Evolutionary conservation across 2,113 vertebrate species (phyloP), one percentile per base, ranked within the genome.

Genomic region (Semnornis frantzii): DNA sequence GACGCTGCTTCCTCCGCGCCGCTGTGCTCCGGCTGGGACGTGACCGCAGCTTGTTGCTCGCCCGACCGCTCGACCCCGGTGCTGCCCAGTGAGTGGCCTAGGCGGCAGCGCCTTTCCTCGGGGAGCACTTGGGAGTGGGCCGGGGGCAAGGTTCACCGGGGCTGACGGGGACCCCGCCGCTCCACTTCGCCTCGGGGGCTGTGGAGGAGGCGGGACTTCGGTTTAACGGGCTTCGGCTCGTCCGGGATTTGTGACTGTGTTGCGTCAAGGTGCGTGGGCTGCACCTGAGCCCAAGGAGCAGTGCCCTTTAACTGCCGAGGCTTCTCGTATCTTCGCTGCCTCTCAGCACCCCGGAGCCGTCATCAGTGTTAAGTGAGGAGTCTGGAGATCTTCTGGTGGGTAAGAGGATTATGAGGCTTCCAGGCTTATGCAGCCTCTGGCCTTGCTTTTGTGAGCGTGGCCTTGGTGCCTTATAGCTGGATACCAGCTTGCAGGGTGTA

Each of bases 401-500:
- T 50, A 4, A n/a, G 64, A 65, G 55, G 23, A 8, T 27, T 21
- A 10, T 1, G 79, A 8, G 23, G 23, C 21, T 42, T 4, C 62
- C 3, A 0, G 6, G 46, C 42, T 15, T 7, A 1, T 14, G 8
- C 46, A 6, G 20, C 6, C 15, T 33, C 52, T 11, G 62, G n/a
- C 57, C 16, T 34, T 0, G 27, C 11, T 18, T 21, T 11, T 8
- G 31, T 7, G 37, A 55, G 63, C 0, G 5, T 7, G 55, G 59
- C 60, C 1, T 0, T 6, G 30, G 2, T 8, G 2, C 6, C 31
- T 10, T 6, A 12, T 9, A 37, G n/a, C 48, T 7, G 15, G 68
- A 7, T 23, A 3, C n/a, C 16, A 12, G 14, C 7, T 17, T 27
- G 33, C 25, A 1, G 60, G 2, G 6, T 0, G 0, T 13, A 1